Evolutionary conservation across 1,140 invertebrate genomes (phyloP), one percentile per base, ranked within the genome.

Genomic region (Piezodorus guildinii): DNA sequence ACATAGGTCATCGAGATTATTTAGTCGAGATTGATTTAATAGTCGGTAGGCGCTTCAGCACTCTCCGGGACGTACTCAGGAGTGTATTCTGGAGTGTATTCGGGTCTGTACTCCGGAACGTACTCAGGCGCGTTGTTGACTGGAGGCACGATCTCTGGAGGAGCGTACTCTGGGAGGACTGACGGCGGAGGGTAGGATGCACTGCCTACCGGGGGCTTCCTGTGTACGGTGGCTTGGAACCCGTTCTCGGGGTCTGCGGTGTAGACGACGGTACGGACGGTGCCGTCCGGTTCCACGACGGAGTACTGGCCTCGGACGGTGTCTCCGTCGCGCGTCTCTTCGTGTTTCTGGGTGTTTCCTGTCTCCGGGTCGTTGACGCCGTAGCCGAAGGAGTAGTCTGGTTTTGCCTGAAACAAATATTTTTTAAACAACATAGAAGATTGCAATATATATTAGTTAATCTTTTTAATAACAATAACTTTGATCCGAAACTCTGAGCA

Each of bases 301-400:
- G 79, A 81, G 74, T 87, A 87, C 70, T 83, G 80, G 23, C 86
- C 86, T 19, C 74, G 74, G 0, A 87, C 85, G 2, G 79, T 77
- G 69, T 87, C 84, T 43, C 85, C 85, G 65, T 84, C 78, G 46
- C 85, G 78, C 46, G 77, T 79, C 72, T 88, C 84, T 67, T 82
- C 79, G 66, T 85, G 83, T 66, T 80, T 81, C 72, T 88, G 84
- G 61, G 78, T 79, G 72, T 87, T 84, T 51, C 85, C 83, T 66
- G 79, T 85, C 69, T 79, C 75, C 2, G 82, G 80, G 73, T 87
- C 85, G 65, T 83, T 79, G 15, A 86, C 83, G 45, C 83, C 84
- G 70, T 85, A 86, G 1, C 81, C 77, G 71, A 84, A 86, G 39
- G 79, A 77, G 68, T 86, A 86, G 14, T 70, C 63, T 3, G 71